Percentiles rank a stretch among this genome's conserved stretches.
phyloP scores from a whole-genome alignment of 2,113 vertebrate species.

The Myocastor coypus region DNA sequence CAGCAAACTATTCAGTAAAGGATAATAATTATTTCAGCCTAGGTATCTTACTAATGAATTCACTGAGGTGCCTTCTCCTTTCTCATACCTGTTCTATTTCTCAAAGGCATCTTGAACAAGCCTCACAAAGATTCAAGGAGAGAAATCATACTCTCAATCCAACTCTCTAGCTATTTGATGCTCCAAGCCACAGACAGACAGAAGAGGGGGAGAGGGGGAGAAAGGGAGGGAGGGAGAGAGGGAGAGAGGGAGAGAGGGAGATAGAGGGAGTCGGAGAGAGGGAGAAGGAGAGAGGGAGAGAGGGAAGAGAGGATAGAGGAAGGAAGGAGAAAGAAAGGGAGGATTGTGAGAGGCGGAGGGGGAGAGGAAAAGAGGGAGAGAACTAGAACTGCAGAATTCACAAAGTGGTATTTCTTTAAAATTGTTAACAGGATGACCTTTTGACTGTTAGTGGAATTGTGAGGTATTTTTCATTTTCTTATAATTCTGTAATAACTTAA shows the following conservation, averaged over 20 bases:
- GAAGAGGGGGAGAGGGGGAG: no score
- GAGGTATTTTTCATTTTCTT: slow-evolving; percentile 20
- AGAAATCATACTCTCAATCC: neutral
- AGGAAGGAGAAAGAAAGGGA: no score
- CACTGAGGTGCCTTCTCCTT: neutral
- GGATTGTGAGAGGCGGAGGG: no score
- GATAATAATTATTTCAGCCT: neutral
- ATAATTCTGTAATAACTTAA: slow-evolving; percentile 14
- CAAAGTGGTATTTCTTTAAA: neutral
- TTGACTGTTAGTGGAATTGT: neutral
- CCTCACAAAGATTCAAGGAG: neutral
- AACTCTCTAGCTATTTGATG: no score
- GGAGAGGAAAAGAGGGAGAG: no score
- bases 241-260: no score
- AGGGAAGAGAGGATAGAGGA: no score
- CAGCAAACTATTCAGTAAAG: neutral
- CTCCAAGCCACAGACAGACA: neutral
- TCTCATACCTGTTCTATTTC: neutral
- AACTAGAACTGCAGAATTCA: neutral
- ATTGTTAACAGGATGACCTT: neutral
- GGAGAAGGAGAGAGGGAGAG: no score
- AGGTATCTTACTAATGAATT: neutral
- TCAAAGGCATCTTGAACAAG: neutral
- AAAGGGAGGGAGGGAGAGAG: no score
- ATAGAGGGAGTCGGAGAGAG: no score